Evolutionary conservation across 1,140 invertebrate genomes (phyloP).

Genomic region (Brachionus koreanus): DNA sequence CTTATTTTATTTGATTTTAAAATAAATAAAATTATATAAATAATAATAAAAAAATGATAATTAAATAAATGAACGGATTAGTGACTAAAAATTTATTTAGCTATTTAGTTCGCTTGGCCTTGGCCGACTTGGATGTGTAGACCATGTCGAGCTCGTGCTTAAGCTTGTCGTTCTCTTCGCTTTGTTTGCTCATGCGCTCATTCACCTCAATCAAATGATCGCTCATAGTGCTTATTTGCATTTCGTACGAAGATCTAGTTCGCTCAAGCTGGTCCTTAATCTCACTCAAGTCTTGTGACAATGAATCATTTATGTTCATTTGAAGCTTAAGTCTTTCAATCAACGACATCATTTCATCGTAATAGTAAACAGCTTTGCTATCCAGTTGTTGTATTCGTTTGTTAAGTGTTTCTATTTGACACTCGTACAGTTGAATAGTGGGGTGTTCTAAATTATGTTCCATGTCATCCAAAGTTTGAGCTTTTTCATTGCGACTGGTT

Average conservation of each 20-base stretch:
- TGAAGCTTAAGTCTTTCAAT: conserved; percentile 7
- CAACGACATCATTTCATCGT: neutral
- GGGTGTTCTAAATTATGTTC: neutral
- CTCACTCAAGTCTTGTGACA: neutral
- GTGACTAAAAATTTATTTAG: neutral
- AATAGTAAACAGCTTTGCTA: conserved; percentile 10
- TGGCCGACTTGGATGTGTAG: neutral
- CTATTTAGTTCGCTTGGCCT: conserved; percentile 19
- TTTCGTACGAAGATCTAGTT: neutral
- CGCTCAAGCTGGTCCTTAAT: conserved; percentile 36
- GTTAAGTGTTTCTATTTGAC: conserved; percentile 13
- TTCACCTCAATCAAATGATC: conserved; percentile 41
- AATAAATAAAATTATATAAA: neutral
- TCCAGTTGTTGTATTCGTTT: conserved; percentile 2
- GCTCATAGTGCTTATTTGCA: conserved; percentile 43
- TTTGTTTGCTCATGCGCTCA: conserved; percentile 30
- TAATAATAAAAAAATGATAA: neutral
- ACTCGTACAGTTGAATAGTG: neutral
- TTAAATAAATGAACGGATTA: neutral
- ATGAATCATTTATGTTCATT: neutral
- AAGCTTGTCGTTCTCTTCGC: conserved; percentile 35
- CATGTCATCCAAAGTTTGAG: neutral
- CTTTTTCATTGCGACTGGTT: neutral
- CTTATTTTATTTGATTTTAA: neutral
- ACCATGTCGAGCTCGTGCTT: conserved; percentile 24